Evolutionary conservation across 2,113 vertebrate species (phyloP), one percentile per base, ranked within the genome.

Genomic region (Nycticebus coucang): DNA sequence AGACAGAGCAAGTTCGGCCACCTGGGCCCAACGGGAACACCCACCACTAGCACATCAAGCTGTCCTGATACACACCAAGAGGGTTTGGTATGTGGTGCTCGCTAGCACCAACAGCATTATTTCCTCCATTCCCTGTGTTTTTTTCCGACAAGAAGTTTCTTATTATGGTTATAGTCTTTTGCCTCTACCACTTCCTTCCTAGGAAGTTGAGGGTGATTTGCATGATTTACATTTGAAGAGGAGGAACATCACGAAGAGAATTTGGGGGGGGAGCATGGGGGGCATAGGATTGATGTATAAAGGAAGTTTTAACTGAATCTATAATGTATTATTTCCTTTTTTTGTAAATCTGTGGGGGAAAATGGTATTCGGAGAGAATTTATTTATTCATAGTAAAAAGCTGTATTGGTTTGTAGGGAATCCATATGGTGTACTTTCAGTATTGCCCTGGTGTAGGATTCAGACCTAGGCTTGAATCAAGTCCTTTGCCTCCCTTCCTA

Each of bases 331-430:
- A 62, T 79, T 93, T 77, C 26, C 93, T 75, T 37, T 59, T 91
- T 57, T 64, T 13, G 9, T 84, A 72, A 78, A 26, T 79, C 57
- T 64, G 35, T 26, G 59, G 68, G 72, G 8, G 22, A 50, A 95
- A 92, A 68, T 7, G 26, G 66, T 85, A 87, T 57, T 96, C 82
- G 64, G 37, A 55, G 33, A 80, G 3, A 1, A 12, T 22, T 96
- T 87, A 50, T 78, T 66, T 78, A 78, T 87, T 69, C 33, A 53
- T 37, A 91, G 78, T 59, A 79, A 95, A 94, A 95, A 94, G 93
- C 83, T 77, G 19, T 33, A 78, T 69, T 92, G 77, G 19, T 88
- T 92, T 96, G 19, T 37, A 66, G 82, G 55, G 62, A 87, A 41
- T 5, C 86, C 69, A 84, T 94, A 66, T 93, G 78, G 59, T 81